These are phyloP conservation scores for Dipodomys merriami DNA, from an alignment of 2,113 vertebrate species.

Conservation along the genomic window DNA sequence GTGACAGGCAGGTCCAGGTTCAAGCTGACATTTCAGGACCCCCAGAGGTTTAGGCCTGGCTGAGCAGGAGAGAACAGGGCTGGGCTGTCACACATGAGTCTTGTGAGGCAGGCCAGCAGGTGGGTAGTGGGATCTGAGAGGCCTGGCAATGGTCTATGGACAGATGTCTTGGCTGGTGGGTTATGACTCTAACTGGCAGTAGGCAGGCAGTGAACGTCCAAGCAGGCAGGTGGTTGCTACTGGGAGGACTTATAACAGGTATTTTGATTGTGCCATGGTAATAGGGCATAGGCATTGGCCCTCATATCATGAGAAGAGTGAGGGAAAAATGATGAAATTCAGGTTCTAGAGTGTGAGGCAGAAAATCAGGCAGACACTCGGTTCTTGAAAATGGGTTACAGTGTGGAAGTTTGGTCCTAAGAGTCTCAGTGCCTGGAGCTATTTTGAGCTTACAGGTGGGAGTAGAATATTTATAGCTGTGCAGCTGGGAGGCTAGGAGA, in stretches of 20 bases:
- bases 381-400: constrained; percentile 20
- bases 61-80: background rate
- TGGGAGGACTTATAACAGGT: background rate
- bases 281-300: background rate
- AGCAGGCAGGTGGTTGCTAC: constrained; percentile 45
- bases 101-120: background rate
- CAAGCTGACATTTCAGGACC: background rate
- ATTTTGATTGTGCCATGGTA: background rate
- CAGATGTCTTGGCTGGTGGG: constrained; percentile 74
- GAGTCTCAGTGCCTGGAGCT: constrained; percentile 43
- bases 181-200: constrained; percentile 54
- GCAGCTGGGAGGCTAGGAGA: constrained; percentile 31
- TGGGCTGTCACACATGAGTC: background rate
- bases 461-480: constrained; percentile 56
- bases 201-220: constrained; percentile 38
- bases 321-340: background rate
- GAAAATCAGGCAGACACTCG: background rate
- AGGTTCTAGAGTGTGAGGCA: background rate
- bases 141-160: constrained; percentile 63
- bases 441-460: constrained; percentile 51
- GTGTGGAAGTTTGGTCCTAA: background rate
- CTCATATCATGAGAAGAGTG: background rate
- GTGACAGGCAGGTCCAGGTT: background rate
- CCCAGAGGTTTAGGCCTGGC: background rate
- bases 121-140: constrained; percentile 46